These are phyloP conservation scores for Podarcis cretensis DNA, from an alignment of 2,113 vertebrate species.

Conservation along the genomic window DNA sequence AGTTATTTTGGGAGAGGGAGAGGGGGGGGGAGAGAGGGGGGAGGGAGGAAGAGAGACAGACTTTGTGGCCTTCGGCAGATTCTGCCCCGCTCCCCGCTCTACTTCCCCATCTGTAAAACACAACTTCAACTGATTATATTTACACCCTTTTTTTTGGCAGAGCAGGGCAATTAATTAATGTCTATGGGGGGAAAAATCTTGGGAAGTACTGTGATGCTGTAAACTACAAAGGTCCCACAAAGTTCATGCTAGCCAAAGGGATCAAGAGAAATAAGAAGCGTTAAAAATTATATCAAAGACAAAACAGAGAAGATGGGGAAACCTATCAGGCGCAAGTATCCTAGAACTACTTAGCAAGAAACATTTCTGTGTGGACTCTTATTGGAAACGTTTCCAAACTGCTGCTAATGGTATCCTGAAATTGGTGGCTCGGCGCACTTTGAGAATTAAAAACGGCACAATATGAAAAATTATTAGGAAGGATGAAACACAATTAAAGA, in stretches of 20 bases:
- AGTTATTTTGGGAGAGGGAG: conserved; percentile 7
- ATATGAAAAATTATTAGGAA: conserved; percentile 11
- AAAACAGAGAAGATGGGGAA: conserved; percentile 65
- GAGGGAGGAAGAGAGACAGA: not conserved
- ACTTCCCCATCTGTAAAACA: conserved; percentile 47
- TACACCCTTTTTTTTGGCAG: conserved; percentile 22
- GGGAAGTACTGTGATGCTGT: conserved; percentile 21
- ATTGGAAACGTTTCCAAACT: conserved; percentile 56
- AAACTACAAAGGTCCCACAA: conserved; percentile 3
- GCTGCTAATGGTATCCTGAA: not conserved
- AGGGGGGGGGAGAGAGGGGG: not conserved
- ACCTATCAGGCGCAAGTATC: conserved; percentile 74
- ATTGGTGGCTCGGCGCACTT: not conserved
- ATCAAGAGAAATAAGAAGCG: conserved; percentile 42
- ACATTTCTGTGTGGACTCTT: conserved; percentile 45
- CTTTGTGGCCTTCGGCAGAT: conserved; percentile 1
- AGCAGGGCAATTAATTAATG: conserved; percentile 45
- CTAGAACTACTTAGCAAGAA: conserved; percentile 73
- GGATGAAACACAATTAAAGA: conserved; percentile 1
- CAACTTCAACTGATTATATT: conserved; percentile 42
- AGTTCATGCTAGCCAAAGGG: conserved; percentile 62
- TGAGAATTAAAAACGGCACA: not conserved
- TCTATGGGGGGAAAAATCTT: conserved; percentile 40
- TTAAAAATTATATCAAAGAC: conserved; percentile 55
- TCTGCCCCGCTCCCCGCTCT: conserved; percentile 22